Evolutionary conservation across 2,113 vertebrate genomes (phyloP).

Genomic region (Narcine bancroftii): DNA sequence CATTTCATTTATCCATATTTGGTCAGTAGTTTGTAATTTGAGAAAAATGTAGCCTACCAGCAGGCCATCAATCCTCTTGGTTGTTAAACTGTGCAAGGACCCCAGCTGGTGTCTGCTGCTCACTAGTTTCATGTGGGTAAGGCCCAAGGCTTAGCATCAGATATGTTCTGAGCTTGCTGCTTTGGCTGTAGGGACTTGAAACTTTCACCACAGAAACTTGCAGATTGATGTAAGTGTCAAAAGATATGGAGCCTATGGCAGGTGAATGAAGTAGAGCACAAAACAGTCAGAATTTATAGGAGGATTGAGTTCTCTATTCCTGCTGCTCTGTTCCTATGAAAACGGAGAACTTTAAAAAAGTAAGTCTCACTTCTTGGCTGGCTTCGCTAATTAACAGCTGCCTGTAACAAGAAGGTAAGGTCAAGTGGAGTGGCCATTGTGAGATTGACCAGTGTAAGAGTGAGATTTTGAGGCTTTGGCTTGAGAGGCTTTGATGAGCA

Average conservation of each 20-base stretch:
- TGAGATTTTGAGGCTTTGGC: no score
- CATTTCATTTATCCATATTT: no score
- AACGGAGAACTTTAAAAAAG: no score
- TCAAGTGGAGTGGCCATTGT: no score
- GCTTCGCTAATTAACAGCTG: no score
- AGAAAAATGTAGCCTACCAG: background rate
- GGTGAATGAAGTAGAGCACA: background rate
- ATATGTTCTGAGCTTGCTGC: background rate
- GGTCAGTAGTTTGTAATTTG: no score
- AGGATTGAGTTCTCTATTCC: background rate
- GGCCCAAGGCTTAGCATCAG: background rate
- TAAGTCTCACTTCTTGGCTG: no score
- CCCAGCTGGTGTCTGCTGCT: background rate
- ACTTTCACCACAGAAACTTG: background rate
- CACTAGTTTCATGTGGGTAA: background rate
- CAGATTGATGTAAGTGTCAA: background rate
- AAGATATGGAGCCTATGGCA: background rate
- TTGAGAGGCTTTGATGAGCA: no score
- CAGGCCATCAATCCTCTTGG: background rate
- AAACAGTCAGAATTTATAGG: background rate
- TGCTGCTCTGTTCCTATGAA: background rate
- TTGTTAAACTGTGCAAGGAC: background rate
- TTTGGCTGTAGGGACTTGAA: background rate
- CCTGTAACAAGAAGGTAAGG: no score
- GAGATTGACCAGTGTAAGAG: no score